These are phyloP conservation scores for Rhamnusium bicolor DNA, from an alignment of 2,888 invertebrate species.

Conservation along the genomic window DNA sequence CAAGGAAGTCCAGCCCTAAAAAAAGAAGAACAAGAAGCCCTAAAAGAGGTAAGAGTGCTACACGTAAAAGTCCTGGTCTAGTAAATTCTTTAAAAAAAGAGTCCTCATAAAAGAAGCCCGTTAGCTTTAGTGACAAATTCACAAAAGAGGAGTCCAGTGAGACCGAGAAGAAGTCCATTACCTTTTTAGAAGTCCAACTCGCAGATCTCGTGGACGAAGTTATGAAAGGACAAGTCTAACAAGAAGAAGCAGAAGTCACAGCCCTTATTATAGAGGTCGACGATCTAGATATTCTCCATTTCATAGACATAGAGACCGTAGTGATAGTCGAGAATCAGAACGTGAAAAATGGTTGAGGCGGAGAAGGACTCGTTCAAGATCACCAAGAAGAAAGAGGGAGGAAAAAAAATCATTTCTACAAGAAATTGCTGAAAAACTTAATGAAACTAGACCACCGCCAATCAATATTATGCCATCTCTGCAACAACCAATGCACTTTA, in stretches of 20 bases:
- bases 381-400: conserved; percentile 40
- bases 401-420: conserved; percentile 65
- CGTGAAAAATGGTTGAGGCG: conserved; percentile 21
- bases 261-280: conserved; percentile 37
- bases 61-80: background rate
- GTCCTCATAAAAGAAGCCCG: conserved; percentile 34
- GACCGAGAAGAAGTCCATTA: conserved; percentile 31
- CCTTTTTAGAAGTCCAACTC: conserved; percentile 15
- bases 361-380: conserved; percentile 41
- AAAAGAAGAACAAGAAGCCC: conserved; percentile 31
- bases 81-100: background rate
- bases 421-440: conserved; percentile 66
- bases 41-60: background rate
- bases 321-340: conserved; percentile 1
- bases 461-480: conserved; percentile 17
- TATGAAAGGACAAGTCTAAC: background rate
- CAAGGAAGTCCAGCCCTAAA: conserved; percentile 9
- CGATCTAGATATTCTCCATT: conserved; percentile 19
- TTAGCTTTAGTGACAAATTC: conserved; percentile 19
- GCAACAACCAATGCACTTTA: conserved; percentile 4
- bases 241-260: conserved; percentile 39
- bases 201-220: conserved; percentile 30
- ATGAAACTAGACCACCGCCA: conserved; percentile 45
- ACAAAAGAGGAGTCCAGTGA: background rate
- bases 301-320: background rate